A percentile compares a stretch with the other conserved stretches of the same genome.
These are phyloP conservation scores for Ailurus styani DNA, from an alignment of 2,113 vertebrate genomes.

Conservation along the genomic window DNA sequence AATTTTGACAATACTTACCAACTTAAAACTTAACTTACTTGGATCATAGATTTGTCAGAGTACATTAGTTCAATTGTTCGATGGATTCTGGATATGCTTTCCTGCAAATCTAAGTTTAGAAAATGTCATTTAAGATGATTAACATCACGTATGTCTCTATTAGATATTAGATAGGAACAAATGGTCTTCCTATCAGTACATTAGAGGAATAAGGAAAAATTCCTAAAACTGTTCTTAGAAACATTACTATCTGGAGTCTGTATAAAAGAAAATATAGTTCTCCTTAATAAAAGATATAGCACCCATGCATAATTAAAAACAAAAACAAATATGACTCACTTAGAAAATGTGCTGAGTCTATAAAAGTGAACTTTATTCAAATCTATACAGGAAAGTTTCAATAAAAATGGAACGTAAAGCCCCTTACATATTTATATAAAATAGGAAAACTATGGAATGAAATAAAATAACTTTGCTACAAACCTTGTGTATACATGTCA, in stretches of 20 bases:
- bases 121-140: neutral
- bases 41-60: conserved; percentile 97
- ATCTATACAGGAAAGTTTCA: neutral
- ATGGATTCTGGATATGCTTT: conserved; percentile 96
- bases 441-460: neutral
- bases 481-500: neutral
- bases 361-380: neutral
- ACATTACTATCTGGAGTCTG: neutral
- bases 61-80: conserved; percentile 98
- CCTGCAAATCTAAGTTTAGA: conserved; percentile 90
- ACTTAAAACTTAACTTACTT: conserved; percentile 84
- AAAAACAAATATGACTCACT: neutral
- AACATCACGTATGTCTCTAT: neutral
- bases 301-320: neutral
- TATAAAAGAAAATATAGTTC: neutral
- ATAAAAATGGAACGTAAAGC: neutral
- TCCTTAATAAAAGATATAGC: neutral
- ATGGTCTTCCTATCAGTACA: neutral
- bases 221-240: neutral
- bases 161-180: neutral
- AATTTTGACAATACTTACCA: neutral
- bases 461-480: neutral
- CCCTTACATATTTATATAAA: neutral
- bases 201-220: neutral
- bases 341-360: neutral